Percentiles rank a stretch among this genome's conserved stretches.
Conservation (phyloP, 2,888 invertebrate genomes). For the Drosophila pseudotakahashii region DNA sequence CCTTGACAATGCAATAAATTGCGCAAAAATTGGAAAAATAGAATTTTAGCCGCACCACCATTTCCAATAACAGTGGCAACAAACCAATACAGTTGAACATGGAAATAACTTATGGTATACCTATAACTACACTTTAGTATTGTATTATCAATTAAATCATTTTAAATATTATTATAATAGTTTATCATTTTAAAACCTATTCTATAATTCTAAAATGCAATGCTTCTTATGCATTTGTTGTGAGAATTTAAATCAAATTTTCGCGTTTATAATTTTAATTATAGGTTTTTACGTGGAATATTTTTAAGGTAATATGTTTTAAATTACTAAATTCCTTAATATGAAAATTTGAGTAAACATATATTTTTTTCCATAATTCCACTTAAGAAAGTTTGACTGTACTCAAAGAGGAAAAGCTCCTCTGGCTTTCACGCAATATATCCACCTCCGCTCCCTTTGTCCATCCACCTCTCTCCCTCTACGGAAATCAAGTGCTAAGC, state of each 20-base stretch:
- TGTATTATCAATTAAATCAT: too few relatives aligned
- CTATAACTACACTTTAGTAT: too few relatives aligned
- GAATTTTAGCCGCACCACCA: slow-evolving; percentile 79
- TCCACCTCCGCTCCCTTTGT: slow-evolving; percentile 18
- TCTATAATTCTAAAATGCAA: too few relatives aligned
- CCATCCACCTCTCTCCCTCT: slow-evolving; percentile 27
- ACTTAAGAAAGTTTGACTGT: slow-evolving; percentile 1
- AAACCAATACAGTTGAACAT: slow-evolving; percentile 35
- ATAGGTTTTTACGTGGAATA: too few relatives aligned
- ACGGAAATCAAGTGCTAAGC: slow-evolving; percentile 82
- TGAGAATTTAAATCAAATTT: too few relatives aligned
- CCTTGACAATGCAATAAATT: slow-evolving; percentile 81
- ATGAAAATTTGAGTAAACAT: too few relatives aligned
- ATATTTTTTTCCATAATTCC: background rate
- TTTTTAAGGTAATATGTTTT: too few relatives aligned
- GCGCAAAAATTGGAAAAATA: slow-evolving; percentile 81
- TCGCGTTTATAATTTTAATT: too few relatives aligned
- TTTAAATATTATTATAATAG: too few relatives aligned
- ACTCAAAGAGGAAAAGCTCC: slow-evolving; percentile 42
- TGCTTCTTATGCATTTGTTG: too few relatives aligned
- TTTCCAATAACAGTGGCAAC: slow-evolving; percentile 63
- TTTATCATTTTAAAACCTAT: too few relatives aligned
- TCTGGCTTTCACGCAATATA: slow-evolving; percentile 71
- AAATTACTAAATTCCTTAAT: too few relatives aligned
- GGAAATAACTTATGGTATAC: background rate